phyloP scores from a whole-genome alignment of 2,888 invertebrate genomes.

The Ctena decussata region DNA sequence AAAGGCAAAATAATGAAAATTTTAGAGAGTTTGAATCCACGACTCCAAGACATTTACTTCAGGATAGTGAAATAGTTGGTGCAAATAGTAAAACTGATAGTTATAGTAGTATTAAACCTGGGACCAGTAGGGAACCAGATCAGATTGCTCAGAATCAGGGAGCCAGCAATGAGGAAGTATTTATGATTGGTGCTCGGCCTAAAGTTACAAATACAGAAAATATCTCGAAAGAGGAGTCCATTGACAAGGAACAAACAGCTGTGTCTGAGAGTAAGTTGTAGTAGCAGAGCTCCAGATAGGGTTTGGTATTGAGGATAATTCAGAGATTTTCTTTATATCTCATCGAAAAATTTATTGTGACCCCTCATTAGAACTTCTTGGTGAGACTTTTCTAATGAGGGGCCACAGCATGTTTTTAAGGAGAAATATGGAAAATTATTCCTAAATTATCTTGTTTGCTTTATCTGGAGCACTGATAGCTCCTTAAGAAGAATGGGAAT shows the following conservation, averaged over 20 bases:
- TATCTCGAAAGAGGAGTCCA: background rate
- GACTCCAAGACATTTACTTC: background rate
- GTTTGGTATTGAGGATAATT: too few relatives aligned
- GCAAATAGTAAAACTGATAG: background rate
- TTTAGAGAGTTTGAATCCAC: conserved; percentile 12
- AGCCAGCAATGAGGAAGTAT: conserved; percentile 21
- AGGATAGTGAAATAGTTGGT: background rate
- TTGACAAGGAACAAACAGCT: background rate
- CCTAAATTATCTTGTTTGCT: too few relatives aligned
- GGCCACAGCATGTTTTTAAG: too few relatives aligned
- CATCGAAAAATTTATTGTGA: too few relatives aligned
- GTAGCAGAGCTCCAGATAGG: too few relatives aligned
- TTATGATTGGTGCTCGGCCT: conserved; percentile 28
- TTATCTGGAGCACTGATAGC: too few relatives aligned
- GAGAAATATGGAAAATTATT: too few relatives aligned
- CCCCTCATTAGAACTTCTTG: too few relatives aligned
- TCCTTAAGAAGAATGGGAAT: too few relatives aligned
- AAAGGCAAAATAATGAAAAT: conserved; percentile 38
- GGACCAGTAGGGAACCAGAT: background rate
- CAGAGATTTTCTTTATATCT: too few relatives aligned
- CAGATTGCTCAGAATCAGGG: background rate
- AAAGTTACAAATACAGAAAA: conserved; percentile 35
- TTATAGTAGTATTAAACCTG: background rate
- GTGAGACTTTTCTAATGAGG: too few relatives aligned
- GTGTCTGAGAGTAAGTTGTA: background rate